These are phyloP conservation scores for Ectobius pallidus DNA, from an alignment of 2,888 invertebrate genomes.

Conservation along the genomic window DNA sequence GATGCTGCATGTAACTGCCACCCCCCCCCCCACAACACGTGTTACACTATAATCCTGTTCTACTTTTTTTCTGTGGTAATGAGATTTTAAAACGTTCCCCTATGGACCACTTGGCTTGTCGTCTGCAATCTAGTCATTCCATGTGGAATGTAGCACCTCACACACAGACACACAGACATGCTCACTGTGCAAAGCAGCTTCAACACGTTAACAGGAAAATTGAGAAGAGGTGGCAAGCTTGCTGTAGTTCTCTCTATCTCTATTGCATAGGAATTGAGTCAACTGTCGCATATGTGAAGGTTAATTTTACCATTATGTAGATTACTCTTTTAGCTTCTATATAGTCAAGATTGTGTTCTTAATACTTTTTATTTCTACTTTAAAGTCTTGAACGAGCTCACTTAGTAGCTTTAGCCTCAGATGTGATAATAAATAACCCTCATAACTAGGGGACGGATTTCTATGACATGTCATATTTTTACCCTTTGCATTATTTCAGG, in stretches of 20 bases:
- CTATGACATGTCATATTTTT: too few species aligned
- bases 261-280: neutral
- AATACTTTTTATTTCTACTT: too few species aligned
- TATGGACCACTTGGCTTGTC: conserved; percentile 24
- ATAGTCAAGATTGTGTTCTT: too few species aligned
- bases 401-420: too few species aligned
- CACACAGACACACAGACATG: too few species aligned
- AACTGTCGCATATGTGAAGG: neutral
- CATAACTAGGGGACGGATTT: too few species aligned
- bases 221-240: neutral
- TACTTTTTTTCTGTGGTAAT: conserved; percentile 22
- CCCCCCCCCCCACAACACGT: conserved; percentile 16
- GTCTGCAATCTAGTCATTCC: conserved; percentile 13
- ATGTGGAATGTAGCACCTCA: neutral
- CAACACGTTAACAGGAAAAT: neutral
- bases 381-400: too few species aligned
- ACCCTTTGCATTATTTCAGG: too few species aligned
- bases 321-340: too few species aligned
- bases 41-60: conserved; percentile 16
- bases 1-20: neutral
- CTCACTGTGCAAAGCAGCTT: too few species aligned
- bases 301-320: neutral
- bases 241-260: neutral
- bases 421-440: too few species aligned
- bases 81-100: conserved; percentile 38